A percentile compares a stretch with the other conserved stretches of the same genome.
These are phyloP conservation scores for Pseudochaenichthys georgianus DNA, from an alignment of 2,797 vertebrate species.

Conservation along the genomic window DNA sequence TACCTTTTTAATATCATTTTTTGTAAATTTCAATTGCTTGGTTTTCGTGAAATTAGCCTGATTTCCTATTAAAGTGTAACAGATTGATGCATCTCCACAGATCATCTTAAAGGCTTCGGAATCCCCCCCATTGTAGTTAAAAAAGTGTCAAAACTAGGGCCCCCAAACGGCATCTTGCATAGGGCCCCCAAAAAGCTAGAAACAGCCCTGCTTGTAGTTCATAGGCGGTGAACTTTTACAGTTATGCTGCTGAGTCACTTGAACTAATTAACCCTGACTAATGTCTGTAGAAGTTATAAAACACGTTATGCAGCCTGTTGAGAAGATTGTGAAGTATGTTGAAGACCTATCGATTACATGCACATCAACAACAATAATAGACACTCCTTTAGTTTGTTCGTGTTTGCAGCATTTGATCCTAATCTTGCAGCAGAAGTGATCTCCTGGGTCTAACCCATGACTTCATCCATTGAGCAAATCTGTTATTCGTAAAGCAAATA, in stretches of 20 bases:
- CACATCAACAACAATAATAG: background rate
- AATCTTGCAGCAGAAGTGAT: constrained; percentile 32
- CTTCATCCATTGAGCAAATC: constrained; percentile 47
- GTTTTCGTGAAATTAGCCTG: no score
- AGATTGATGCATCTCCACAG: no score
- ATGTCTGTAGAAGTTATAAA: constrained; percentile 1
- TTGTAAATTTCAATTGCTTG: no score
- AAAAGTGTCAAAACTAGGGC: no score
- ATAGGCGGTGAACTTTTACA: constrained; percentile 33
- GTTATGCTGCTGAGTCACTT: constrained; percentile 26
- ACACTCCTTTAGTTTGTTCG: constrained; percentile 17
- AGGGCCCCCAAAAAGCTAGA: no score
- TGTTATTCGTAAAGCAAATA: constrained; percentile 52
- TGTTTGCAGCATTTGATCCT: constrained; percentile 29
- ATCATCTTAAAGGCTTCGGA: no score
- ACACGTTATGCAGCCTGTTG: background rate
- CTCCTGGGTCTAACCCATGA: constrained; percentile 43
- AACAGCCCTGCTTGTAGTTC: background rate
- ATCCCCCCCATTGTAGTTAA: no score
- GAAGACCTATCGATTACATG: constrained; percentile 10
- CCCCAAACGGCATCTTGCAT: no score
- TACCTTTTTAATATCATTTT: no score
- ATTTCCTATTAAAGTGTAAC: no score
- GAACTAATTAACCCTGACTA: constrained; percentile 36
- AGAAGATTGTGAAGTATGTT: no score